Conservation (phyloP, 1,140 invertebrate genomes). For the Pinna nobilis region DNA sequence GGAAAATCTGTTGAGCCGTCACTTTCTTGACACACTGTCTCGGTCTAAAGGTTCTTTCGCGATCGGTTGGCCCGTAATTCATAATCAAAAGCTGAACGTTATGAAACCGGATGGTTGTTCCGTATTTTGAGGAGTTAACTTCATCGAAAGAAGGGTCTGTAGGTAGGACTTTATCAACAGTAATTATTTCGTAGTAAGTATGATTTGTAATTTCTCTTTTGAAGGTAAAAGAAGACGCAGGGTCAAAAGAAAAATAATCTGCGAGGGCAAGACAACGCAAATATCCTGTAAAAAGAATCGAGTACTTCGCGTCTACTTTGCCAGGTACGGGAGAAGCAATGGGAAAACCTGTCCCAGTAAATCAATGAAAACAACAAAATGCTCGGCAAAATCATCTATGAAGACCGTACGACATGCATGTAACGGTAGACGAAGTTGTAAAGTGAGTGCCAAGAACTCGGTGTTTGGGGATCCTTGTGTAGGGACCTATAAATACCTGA, state of each 20-base stretch:
- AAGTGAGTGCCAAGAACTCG: conserved; percentile 46
- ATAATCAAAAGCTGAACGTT: no score
- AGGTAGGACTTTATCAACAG: no score
- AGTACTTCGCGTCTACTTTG: neutral
- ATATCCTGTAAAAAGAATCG: neutral
- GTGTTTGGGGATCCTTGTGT: conserved; percentile 92
- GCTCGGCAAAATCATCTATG: neutral
- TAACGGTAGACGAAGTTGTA: conserved; percentile 53
- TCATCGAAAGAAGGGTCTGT: no score
- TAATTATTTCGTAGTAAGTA: no score
- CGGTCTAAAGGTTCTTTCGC: no score
- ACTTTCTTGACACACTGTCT: no score
- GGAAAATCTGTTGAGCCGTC: no score
- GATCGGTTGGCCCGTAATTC: no score
- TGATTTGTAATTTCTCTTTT: no score
- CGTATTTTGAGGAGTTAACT: no score
- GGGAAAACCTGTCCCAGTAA: neutral
- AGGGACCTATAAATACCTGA: conserved; percentile 94
- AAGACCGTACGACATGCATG: conserved; percentile 23
- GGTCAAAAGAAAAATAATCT: neutral
- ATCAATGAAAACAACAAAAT: conserved; percentile 13
- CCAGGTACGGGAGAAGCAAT: conserved; percentile 2
- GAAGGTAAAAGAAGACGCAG: neutral
- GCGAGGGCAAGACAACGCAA: neutral
- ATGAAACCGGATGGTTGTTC: no score